Evolutionary conservation across 2,113 vertebrate species (phyloP), one percentile per base, ranked within the genome.

Genomic region (Hippocampus mohnikei): DNA sequence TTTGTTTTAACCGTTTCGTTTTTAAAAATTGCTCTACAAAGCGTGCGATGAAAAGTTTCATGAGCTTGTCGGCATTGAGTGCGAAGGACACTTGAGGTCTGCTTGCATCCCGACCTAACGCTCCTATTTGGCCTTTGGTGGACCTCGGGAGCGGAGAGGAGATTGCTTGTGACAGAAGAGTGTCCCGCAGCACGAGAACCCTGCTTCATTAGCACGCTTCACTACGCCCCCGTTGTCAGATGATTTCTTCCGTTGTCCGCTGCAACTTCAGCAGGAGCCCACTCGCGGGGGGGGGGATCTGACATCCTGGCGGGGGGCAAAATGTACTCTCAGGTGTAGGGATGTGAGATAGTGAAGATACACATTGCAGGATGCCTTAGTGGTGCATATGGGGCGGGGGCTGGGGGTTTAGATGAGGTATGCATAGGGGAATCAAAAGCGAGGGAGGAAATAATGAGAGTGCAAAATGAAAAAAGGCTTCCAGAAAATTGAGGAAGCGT

Each of bases 131-230:
- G 72, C 76, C 82, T 82, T 75, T 74, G 10, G 61, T 74, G 23
- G 67, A 88, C 80, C 84, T 87, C 62, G 9, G 8, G 60, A 62
- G 69, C 67, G 66, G 21, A 79, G 75, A 21, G 8, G 78, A 84
- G 85, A 88, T 83, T 77, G 69, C 59, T 77, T 85, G 84, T 46
- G 84, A 88, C 83, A 85, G 75, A 70, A 77, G 74, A 72, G 56
- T 84, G 73, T 72, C 21, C 53, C 29, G 2, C 63, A 71, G 76
- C 67, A 71, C 78, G 44, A 85, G 83, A 81, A 67, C 21, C 9
- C 37, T 16, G 73, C 64, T 74, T 85, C 74, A 84, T 88, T 84
- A 86, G 59, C 66, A 80, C 62, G 81, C 81, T 78, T 86, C 81
- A 74, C 86, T 82, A 79, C 72, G 79, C 80, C 81, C 79, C 52